Evolutionary conservation across 2,113 vertebrate species (phyloP), one percentile per base, ranked within the genome.

Genomic region (Epinephelus moara): DNA sequence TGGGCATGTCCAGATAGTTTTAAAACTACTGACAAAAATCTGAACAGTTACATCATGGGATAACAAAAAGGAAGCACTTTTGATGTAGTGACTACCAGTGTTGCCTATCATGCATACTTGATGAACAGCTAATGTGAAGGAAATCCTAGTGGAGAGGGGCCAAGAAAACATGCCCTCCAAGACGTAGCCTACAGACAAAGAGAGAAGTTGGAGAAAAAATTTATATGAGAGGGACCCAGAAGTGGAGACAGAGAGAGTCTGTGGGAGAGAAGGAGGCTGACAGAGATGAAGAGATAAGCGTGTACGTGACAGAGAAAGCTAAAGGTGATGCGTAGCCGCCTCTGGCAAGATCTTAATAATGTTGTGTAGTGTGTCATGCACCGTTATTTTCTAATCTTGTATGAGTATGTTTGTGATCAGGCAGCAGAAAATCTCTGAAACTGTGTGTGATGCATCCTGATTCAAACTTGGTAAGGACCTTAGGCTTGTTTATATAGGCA

Each of bases 331-430:
- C 7, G 19, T 75, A 19, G 21, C 57, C 4, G 56, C 89, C 74
- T 81, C 81, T 67, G 53, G 74, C 64, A 75, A 84, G 66, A 75
- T 69, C 52, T 47, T 84, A 76, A 86, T 70, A 78, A 76, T 19
- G 66, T 68, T 40, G 60, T 27, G 67, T 42, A 52, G 72, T 45
- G 69, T 62, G 79, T 73, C 75, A 80, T 57, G 82, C 53, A 37
- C 50, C 62, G 68, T 52, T 63, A 57, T 78, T 80, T 84, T 74
- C 68, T 74, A 61, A 85, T 82, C 68, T 74, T 56, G 23, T 55
- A 25, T 18, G 55, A 81, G 59, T 55, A 33, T 53, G 55, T 61
- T 85, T 64, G 40, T 52, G 70, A 88, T 86, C 63, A 77, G 55
- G 74, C 21, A 21, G 21, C 21, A 62, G 81, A 69, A 71, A 74